Evolutionary conservation across 2,797 vertebrate genomes (phyloP), one percentile per base, ranked within the genome.

Genomic region (Micropoecilia bifurca): DNA sequence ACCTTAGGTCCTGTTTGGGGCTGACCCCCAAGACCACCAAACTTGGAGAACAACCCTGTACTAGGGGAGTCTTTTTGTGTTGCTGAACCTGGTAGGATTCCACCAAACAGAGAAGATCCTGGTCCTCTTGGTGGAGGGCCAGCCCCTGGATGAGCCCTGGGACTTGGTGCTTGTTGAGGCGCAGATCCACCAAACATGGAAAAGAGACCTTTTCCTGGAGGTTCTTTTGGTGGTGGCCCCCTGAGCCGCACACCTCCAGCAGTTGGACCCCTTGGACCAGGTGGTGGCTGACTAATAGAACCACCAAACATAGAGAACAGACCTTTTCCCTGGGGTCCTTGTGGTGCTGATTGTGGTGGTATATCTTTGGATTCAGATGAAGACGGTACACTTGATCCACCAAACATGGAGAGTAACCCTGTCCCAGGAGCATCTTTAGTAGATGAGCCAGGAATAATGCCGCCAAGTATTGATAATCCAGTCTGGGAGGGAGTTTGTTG

Each of bases 361-460:
- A 79, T 81, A 0, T 86, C 88, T 90, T 91, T 93, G 16, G 83
- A 41, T 82, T 48, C 88, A 71, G 88, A 50, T 85, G 89, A 80
- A 78, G 88, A 80, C 79, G 90, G 85, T 47, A 87, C 36, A 92
- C 74, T 92, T 83, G 95, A 91, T 74, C 91, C 94, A 85, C 94
- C 95, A 90, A 99, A 96, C 90, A 98, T 96, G 78, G 97, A 98
- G 77, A 98, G 97, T 79, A 99, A 84, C 71, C 93, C 96, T 85
- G 93, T 93, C 75, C 93, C 92, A 61, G 94, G 69, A 28, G 83
- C 79, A 74, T 97, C 96, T 71, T 95, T 96, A 59, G 90, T 81
- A 77, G 96, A 87, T 8, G 95, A 88, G 73, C 91, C 91, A 89
- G 97, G 94, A 80, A 96, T 93, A 89, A 95, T 95, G 4, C 92